These are phyloP conservation scores for Battus philenor DNA, from an alignment of 1,140 invertebrate species.

Conservation along the genomic window DNA sequence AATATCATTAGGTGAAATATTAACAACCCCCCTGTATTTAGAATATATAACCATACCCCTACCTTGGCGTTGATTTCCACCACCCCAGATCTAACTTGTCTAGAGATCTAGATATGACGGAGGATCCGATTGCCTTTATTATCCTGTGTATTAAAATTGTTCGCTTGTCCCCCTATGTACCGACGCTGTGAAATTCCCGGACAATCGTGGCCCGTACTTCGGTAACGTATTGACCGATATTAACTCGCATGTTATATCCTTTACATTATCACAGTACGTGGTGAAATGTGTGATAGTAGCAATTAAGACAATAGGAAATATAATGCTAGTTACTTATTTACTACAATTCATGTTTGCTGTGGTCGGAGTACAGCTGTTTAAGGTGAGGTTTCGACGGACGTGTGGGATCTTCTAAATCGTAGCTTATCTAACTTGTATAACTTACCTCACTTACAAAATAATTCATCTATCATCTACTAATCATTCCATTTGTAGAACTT, in stretches of 20 bases:
- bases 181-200: conserved; percentile 53
- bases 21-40: conserved; percentile 21
- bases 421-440: too few species aligned
- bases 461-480: too few species aligned
- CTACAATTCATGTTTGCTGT: conserved; percentile 99
- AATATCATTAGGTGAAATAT: conserved; percentile 34
- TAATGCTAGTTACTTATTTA: conserved; percentile 98
- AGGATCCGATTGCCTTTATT: conserved; percentile 1
- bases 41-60: conserved; percentile 49
- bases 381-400: conserved; percentile 80
- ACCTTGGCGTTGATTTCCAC: conserved; percentile 56
- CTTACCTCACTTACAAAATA: too few species aligned
- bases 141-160: conserved; percentile 51
- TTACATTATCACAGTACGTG: conserved; percentile 87
- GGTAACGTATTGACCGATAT: conserved; percentile 64
- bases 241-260: conserved; percentile 37
- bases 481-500: too few species aligned
- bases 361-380: conserved; percentile 99
- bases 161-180: conserved; percentile 69
- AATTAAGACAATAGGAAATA: conserved; percentile 99
- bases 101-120: conserved; percentile 19
- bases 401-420: conserved; percentile 19
- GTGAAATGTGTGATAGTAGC: conserved; percentile 99
- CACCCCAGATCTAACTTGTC: conserved; percentile 28
- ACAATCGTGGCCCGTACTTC: conserved; percentile 40